Conservation (phyloP, 2,888 invertebrate genomes). For the Amblyteles armatorius region DNA sequence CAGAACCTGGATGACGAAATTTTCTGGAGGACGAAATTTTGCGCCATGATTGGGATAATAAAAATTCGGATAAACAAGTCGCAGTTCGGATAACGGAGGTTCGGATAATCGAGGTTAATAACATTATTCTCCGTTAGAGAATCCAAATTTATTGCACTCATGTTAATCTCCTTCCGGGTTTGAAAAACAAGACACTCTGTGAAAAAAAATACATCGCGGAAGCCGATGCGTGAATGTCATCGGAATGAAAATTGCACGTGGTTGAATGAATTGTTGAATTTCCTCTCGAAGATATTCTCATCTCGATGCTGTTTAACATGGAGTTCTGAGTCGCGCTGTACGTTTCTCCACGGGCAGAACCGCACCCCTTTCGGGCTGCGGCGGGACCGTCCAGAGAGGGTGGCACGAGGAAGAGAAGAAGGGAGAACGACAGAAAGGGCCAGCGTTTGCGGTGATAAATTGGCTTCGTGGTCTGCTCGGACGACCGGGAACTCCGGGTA, state of each 20-base stretch:
- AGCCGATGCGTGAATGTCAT: neutral
- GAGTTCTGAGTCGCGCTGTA: conserved; percentile 27
- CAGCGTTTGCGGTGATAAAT: conserved; percentile 69
- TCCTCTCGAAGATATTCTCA: neutral
- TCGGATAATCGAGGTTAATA: too few relatives aligned
- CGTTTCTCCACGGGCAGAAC: conserved; percentile 19
- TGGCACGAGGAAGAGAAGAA: conserved; percentile 27
- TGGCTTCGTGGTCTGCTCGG: conserved; percentile 63
- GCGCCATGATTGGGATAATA: too few relatives aligned
- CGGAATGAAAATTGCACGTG: neutral
- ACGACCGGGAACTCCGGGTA: conserved; percentile 23
- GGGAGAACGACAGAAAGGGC: conserved; percentile 14
- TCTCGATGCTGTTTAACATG: neutral
- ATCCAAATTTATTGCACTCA: neutral
- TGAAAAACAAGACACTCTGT: neutral
- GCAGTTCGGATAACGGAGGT: too few relatives aligned
- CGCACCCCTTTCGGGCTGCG: conserved; percentile 33
- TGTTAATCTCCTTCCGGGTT: neutral
- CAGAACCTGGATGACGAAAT: too few relatives aligned
- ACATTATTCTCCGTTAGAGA: too few relatives aligned
- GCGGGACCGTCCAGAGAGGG: conserved; percentile 26
- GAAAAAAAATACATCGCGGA: too few relatives aligned
- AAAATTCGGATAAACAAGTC: too few relatives aligned
- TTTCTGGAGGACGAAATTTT: too few relatives aligned
- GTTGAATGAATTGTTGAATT: neutral